A percentile compares a stretch with the other conserved stretches of the same genome.
These are phyloP conservation scores for Neofelis nebulosa DNA, from an alignment of 2,113 vertebrate species.

Conservation along the genomic window DNA sequence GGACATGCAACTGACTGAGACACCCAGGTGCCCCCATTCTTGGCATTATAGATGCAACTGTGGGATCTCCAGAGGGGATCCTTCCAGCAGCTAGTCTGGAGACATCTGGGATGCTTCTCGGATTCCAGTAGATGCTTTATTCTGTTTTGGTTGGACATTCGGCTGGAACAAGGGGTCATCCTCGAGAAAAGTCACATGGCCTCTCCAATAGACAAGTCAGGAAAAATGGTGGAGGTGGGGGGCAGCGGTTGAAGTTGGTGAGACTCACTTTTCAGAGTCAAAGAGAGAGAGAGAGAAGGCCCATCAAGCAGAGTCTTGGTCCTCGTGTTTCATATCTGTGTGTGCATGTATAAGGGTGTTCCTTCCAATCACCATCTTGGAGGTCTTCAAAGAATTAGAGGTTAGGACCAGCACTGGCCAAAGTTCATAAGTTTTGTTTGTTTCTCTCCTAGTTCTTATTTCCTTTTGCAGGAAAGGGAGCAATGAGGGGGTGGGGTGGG, in stretches of 20 bases:
- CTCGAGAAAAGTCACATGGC: background rate
- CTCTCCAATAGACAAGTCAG: background rate
- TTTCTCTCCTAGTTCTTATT: background rate
- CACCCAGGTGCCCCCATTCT: background rate
- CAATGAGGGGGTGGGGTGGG: background rate
- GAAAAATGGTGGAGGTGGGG: background rate
- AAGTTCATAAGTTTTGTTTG: background rate
- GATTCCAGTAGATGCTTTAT: background rate
- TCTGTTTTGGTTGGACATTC: background rate
- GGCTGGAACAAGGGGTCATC: background rate
- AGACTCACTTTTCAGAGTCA: background rate
- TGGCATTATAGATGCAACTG: background rate
- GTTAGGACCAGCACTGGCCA: background rate
- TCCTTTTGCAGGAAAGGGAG: background rate
- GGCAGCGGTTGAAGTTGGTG: background rate
- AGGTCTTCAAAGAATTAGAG: background rate
- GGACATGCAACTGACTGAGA: too few species aligned
- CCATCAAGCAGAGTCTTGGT: background rate
- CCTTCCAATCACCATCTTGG: background rate
- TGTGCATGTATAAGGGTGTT: rapidly evolving
- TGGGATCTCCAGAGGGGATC: background rate
- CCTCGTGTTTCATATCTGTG: background rate
- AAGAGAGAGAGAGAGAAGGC: background rate
- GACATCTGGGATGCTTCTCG: background rate
- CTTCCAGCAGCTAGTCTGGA: background rate